Conservation (phyloP, 2,113 vertebrate species). For the Lasiurus cinereus region DNA sequence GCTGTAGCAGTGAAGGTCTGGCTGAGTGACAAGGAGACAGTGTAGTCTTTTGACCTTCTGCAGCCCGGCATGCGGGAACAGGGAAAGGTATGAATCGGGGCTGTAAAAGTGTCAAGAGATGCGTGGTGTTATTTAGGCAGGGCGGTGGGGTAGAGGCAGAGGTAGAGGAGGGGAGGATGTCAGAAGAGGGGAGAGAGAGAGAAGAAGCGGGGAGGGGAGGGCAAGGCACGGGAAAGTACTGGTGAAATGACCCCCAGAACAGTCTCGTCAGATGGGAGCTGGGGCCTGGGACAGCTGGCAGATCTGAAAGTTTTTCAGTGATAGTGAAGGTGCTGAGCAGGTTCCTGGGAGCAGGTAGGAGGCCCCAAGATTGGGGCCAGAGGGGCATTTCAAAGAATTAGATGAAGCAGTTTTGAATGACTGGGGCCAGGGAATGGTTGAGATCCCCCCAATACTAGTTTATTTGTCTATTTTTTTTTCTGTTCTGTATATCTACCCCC, state of each 20-base stretch:
- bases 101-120: background rate
- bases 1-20: background rate
- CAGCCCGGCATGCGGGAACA: background rate
- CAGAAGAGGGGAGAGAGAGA: too few species aligned
- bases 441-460: background rate
- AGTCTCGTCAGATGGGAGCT: background rate
- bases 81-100: background rate
- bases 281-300: background rate
- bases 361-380: background rate
- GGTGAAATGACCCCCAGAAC: background rate
- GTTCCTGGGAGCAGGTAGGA: background rate
- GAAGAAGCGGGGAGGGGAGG: rapidly evolving
- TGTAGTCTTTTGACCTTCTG: background rate
- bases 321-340: background rate
- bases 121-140: background rate
- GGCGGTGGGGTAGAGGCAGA: background rate
- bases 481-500: background rate
- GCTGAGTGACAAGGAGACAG: background rate
- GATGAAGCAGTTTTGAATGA: conserved; percentile 1
- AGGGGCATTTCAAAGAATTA: background rate
- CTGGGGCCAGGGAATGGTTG: background rate
- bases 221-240: background rate
- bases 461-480: conserved; percentile 31
- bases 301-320: background rate
- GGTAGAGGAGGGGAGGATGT: too few species aligned